A percentile compares a stretch with the other conserved stretches of the same genome.
These are phyloP conservation scores for Podotricha telesiphe DNA, from an alignment of 2,888 invertebrate genomes.

Conservation along the genomic window DNA sequence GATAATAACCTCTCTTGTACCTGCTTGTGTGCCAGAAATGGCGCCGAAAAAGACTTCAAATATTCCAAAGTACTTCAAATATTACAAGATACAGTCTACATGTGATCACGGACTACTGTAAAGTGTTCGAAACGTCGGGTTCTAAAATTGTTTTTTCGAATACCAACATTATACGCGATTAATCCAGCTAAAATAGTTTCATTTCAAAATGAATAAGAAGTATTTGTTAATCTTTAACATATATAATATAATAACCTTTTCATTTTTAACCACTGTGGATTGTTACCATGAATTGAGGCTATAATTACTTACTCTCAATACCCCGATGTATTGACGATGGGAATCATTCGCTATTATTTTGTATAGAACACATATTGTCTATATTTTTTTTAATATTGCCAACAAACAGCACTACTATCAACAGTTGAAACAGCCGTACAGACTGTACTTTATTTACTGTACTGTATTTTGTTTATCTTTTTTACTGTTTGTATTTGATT, in stretches of 20 bases:
- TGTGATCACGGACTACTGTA: no score
- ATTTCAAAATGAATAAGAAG: no score
- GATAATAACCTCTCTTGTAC: no score
- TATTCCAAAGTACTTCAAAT: no score
- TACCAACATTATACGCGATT: no score
- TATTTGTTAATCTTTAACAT: no score
- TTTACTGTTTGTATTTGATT: background rate
- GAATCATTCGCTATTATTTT: conserved; percentile 23
- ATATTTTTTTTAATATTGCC: background rate
- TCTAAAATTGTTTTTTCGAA: no score
- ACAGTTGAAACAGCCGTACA: background rate
- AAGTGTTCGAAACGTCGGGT: no score
- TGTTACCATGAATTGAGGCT: conserved; percentile 33
- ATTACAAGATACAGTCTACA: no score
- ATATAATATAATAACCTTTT: conserved; percentile 33
- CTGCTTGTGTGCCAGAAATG: no score
- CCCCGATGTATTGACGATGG: conserved; percentile 6
- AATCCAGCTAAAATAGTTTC: no score
- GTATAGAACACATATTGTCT: conserved; percentile 4
- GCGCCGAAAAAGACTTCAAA: no score
- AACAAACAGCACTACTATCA: background rate
- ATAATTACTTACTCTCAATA: conserved; percentile 32
- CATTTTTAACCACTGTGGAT: conserved; percentile 29
- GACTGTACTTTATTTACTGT: background rate
- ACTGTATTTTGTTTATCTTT: background rate